phyloP scores from a whole-genome alignment of 2,113 vertebrate species.

The Chamaetylas fuelleborni region DNA sequence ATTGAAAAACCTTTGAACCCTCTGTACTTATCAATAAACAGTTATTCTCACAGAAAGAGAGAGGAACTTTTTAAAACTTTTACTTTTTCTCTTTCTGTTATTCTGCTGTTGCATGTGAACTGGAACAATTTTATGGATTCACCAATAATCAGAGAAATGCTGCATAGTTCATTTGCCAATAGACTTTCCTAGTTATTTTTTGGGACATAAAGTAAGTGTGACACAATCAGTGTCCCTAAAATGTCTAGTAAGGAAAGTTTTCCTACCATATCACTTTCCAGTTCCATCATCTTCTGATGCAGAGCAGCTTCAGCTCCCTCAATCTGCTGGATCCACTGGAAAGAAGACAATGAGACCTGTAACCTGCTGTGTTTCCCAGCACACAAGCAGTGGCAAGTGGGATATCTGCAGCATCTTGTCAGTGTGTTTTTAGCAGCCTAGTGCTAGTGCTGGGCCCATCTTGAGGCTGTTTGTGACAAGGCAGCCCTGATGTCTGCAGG shows the following conservation, averaged over 20 bases:
- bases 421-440: neutral
- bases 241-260: neutral
- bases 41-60: neutral
- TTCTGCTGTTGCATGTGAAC: neutral
- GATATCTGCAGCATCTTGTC: neutral
- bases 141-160: neutral
- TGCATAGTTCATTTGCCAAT: neutral
- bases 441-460: neutral
- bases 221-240: neutral
- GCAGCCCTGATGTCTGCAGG: neutral
- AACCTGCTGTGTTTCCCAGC: neutral
- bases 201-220: neutral
- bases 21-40: neutral
- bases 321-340: constrained; percentile 98
- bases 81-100: neutral
- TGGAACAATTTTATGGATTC: neutral
- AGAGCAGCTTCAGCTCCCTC: constrained; percentile 96
- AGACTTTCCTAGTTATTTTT: neutral
- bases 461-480: neutral
- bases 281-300: constrained; percentile 98
- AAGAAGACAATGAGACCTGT: constrained; percentile 44
- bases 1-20: neutral
- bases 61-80: neutral
- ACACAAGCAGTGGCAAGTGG: neutral
- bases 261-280: constrained; percentile 96